Base-by-base conservation (phyloP, 2,113 vertebrate species). In the Acanthochromis polyacanthus region DNA sequence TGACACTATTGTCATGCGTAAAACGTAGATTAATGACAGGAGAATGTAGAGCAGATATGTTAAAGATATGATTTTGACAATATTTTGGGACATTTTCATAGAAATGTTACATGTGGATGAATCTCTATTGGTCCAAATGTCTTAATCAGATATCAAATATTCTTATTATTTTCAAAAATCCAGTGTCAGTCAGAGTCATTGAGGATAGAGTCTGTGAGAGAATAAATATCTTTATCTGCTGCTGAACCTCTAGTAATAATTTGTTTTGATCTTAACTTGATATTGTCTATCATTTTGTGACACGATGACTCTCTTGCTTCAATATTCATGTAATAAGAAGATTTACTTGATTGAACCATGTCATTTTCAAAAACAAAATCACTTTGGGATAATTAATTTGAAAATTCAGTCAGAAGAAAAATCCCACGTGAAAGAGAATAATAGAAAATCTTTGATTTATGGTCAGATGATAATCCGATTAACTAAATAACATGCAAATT, bases 351-450 rank as follows among this genome's bases (percentile, higher is more conserved):
- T 53, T 58, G 73, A 38, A 53, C 59, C 20, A 62, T 45, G 78
- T 55, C 0, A 67, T 78, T 80, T 72, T 17, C 7, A 48, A 5
- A 1, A 40, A 36, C 30, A 23, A 19, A 59, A 50, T 70, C 6
- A 28, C 14, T 71, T 73, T 30, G 30, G 30, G 30, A 30, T 30
- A 30, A 30, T 79, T 71, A 19, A 67, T 71, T 83, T 68, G 15
- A 77, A 30, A 81, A 85, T 75, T 30, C 48, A 75, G 78, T 84
- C 50, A 72, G 76, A 30, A 30, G 3, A 30, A 30, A 30, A 5
- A 30, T 30, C 6, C 30, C 30, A 30, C 4, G 6, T 30, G 30
- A 30, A 30, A 4, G 6, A 4, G 6, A 30, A 30, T 5, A 30
- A 30, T 4, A 30, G 30, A 30, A 30, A 30, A 30, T 30, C 6